A percentile compares a stretch with the other conserved stretches of the same genome.
phyloP scores from a whole-genome alignment of 2,797 vertebrate genomes.

The Morelia viridis region DNA sequence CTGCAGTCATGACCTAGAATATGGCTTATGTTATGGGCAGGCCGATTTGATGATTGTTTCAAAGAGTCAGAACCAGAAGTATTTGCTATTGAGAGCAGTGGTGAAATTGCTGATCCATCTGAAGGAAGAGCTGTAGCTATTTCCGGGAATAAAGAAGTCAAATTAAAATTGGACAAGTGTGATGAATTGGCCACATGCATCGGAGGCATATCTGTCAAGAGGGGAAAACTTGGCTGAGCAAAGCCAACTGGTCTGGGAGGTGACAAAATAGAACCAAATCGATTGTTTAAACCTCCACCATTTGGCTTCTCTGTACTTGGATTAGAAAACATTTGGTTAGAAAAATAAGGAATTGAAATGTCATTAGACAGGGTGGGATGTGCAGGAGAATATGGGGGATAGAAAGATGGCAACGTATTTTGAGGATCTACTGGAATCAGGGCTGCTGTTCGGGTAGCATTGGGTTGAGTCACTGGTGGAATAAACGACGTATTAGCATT shows the following conservation, averaged over 20 bases:
- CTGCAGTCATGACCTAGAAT: constrained; percentile 97
- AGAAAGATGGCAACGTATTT: constrained; percentile 95
- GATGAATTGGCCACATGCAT: constrained; percentile 95
- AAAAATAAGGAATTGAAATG: constrained; percentile 94
- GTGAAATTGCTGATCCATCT: constrained; percentile 94
- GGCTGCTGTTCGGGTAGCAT: constrained; percentile 86
- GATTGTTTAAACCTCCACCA: constrained; percentile 88
- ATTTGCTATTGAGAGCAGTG: constrained; percentile 93
- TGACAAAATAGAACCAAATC: constrained; percentile 96
- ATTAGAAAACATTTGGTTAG: constrained; percentile 98
- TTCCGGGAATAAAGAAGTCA: constrained; percentile 96
- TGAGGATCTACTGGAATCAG: constrained; percentile 95
- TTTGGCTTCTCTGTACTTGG: constrained; percentile 90
- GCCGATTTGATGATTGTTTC: constrained; percentile 93
- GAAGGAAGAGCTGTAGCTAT: constrained; percentile 94
- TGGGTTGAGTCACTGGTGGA: constrained; percentile 91
- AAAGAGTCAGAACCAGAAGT: constrained; percentile 88
- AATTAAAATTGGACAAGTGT: constrained; percentile 96
- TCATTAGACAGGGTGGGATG: constrained; percentile 95
- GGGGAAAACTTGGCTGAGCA: constrained; percentile 93
- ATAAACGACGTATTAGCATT: constrained; percentile 96
- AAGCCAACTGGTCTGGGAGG: constrained; percentile 96
- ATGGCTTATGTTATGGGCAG: constrained; percentile 99
- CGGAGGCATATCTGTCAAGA: constrained; percentile 94
- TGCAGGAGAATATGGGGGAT: constrained; percentile 95